Evolutionary conservation across 2,113 vertebrate species (phyloP).

Genomic region (Lasiurus cinereus): DNA sequence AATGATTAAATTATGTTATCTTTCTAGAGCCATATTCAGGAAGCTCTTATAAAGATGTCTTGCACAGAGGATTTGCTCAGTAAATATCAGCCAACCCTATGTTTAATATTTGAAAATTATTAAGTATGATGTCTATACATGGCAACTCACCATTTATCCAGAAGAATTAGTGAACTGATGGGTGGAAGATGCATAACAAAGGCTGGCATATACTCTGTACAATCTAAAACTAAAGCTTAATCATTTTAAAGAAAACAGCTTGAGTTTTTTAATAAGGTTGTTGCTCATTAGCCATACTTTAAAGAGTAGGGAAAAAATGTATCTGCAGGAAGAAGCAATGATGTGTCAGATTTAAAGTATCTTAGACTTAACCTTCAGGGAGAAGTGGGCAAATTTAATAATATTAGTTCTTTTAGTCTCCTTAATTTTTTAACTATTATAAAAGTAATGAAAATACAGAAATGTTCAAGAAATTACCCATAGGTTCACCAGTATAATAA

Average conservation of each 20-base stretch:
- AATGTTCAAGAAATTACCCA: neutral
- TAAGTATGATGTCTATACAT: neutral
- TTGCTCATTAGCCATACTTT: neutral
- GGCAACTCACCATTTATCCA: neutral
- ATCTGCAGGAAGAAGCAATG: neutral
- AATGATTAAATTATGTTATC: neutral
- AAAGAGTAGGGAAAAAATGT: neutral
- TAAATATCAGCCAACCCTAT: neutral
- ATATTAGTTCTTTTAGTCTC: neutral
- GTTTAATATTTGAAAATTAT: constrained; percentile 57
- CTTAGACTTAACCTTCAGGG: neutral
- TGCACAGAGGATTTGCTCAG: neutral
- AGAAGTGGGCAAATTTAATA: neutral
- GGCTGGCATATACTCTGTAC: neutral
- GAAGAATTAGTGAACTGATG: neutral
- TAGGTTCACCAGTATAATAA: neutral
- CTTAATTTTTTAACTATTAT: constrained; percentile 1
- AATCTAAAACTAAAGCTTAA: constrained; percentile 29
- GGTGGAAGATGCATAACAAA: neutral
- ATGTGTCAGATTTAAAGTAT: neutral
- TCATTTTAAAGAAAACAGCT: neutral
- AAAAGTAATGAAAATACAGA: constrained; percentile 27
- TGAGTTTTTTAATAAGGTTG: neutral
- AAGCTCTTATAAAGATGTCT: neutral
- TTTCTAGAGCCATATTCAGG: neutral